Conservation (phyloP, 1,140 invertebrate species). For the Drosophila equinoxialis region DNA sequence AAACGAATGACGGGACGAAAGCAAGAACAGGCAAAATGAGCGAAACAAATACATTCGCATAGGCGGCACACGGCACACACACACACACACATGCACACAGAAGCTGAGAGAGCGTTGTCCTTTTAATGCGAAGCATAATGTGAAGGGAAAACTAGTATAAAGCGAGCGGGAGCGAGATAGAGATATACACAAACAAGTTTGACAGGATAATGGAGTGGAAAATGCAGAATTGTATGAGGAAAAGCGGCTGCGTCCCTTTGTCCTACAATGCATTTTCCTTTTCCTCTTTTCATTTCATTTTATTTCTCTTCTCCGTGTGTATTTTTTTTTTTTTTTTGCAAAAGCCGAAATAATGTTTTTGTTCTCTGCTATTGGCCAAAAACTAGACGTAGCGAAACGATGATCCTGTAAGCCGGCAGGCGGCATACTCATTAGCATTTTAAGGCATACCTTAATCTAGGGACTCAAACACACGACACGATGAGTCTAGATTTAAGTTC, state of each 20-base stretch:
- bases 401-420: slow-evolving; percentile 18
- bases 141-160: slow-evolving; percentile 60
- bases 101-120: slow-evolving; percentile 71
- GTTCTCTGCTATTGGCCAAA: slow-evolving; percentile 35
- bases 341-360: slow-evolving; percentile 20
- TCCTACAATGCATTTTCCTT: slow-evolving; percentile 58
- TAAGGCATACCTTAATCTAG: neutral
- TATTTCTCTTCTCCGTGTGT: neutral
- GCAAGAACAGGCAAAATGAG: slow-evolving; percentile 14
- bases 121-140: slow-evolving; percentile 80
- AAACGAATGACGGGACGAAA: slow-evolving; percentile 12
- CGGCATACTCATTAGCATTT: slow-evolving; percentile 3
- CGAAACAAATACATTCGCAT: slow-evolving; percentile 18
- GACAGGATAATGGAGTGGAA: slow-evolving; percentile 67
- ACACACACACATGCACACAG: slow-evolving; percentile 30
- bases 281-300: slow-evolving; percentile 18
- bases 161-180: slow-evolving; percentile 46
- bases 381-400: slow-evolving; percentile 65
- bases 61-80: slow-evolving; percentile 31
- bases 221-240: slow-evolving; percentile 50
- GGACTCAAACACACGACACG: neutral
- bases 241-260: slow-evolving; percentile 60
- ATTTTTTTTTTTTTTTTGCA: neutral
- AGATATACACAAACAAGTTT: slow-evolving; percentile 68
- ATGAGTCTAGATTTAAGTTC: slow-evolving; percentile 8